Conservation (phyloP, 2,113 vertebrate genomes). For the Neogobius melanostomus region DNA sequence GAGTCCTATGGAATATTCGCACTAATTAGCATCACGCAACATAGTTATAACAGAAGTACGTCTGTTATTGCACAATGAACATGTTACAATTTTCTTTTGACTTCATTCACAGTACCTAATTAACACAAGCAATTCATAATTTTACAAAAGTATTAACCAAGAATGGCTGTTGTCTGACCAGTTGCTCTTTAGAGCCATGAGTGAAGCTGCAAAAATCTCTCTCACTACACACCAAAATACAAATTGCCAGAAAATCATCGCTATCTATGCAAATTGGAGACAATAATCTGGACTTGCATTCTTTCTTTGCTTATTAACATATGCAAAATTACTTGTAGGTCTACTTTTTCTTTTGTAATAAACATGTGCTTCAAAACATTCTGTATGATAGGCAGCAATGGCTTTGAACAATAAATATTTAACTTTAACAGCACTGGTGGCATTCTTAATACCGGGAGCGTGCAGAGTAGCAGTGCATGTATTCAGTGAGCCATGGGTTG, state of each 20-base stretch:
- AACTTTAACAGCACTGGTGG: background rate
- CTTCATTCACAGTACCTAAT: background rate
- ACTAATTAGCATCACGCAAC: background rate
- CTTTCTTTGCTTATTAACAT: no score
- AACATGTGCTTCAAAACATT: background rate
- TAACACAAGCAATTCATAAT: background rate
- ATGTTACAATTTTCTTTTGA: background rate
- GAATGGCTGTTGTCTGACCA: background rate
- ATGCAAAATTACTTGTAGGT: background rate
- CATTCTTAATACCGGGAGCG: conserved; percentile 74
- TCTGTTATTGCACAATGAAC: background rate
- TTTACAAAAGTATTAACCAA: background rate
- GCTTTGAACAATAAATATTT: background rate
- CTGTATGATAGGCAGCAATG: conserved; percentile 14
- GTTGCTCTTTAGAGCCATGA: background rate
- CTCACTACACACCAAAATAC: background rate
- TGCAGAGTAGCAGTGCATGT: conserved; percentile 93
- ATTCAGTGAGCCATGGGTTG: conserved; percentile 94
- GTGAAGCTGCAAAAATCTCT: background rate
- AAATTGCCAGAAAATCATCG: background rate
- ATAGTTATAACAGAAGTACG: background rate
- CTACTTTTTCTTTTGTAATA: no score
- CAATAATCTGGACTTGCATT: background rate
- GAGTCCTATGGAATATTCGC: no score
- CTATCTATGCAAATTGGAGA: background rate